Percentiles rank a stretch among this genome's conserved stretches.
These are phyloP conservation scores for Eupithecia tripunctaria DNA, from an alignment of 2,888 invertebrate species.

Conservation along the genomic window DNA sequence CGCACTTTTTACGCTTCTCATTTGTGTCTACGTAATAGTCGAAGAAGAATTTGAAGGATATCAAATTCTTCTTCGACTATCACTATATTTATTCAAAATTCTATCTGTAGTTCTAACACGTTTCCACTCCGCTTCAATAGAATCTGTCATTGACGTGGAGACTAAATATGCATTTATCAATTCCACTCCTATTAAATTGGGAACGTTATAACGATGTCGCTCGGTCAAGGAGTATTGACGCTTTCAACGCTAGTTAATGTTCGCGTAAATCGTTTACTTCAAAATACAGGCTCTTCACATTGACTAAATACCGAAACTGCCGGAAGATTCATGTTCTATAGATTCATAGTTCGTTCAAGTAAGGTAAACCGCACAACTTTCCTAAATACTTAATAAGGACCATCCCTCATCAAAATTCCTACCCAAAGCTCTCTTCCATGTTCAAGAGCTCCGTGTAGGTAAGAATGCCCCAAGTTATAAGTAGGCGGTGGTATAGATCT, in stretches of 20 bases:
- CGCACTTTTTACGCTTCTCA: too few species aligned
- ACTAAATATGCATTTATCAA: neutral
- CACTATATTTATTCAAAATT: too few species aligned
- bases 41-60: too few species aligned
- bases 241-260: neutral
- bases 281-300: neutral
- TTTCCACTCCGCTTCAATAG: neutral
- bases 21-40: too few species aligned
- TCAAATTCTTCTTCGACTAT: too few species aligned
- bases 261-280: neutral
- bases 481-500: constrained; percentile 14
- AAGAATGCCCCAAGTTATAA: constrained; percentile 12
- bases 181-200: neutral
- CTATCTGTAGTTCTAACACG: neutral
- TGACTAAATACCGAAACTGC: neutral
- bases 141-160: neutral
- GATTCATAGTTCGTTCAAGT: neutral
- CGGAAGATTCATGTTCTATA: neutral
- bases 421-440: constrained; percentile 19
- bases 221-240: neutral
- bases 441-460: neutral
- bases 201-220: neutral
- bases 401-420: constrained; percentile 2
- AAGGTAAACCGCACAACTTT: neutral
- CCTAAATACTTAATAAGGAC: neutral